Base-by-base conservation (phyloP, 2,888 invertebrate genomes). In the Drosophila incognita region DNA sequence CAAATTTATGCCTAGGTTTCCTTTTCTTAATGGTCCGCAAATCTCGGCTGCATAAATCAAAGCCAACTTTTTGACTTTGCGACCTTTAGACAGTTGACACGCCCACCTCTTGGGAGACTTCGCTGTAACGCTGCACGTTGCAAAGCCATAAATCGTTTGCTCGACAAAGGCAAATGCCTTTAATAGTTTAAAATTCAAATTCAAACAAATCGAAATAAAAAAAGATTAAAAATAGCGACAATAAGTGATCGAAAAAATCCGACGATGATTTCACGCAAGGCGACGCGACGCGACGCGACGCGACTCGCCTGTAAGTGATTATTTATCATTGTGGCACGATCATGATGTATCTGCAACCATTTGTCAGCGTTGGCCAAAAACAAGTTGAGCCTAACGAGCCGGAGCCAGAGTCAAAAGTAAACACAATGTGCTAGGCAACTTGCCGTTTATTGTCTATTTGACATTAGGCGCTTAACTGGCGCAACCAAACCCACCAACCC, bases 311-410 rank as follows among this genome's bases (percentile, higher is more conserved):
- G 52, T 31, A 21, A 21, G 21, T 33, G 21, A 13, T 24, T 42
- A 65, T 69, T 82, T 87, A 86, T 83, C 89, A 60, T 57, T 67
- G 63, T 81, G 83, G 70, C 84, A 68, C 68, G 88, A 89, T 87
- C 90, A 89, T 89, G 85, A 86, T 86, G 74, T 90, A 86, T 89
- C 88, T 89, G 74, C 78, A 66, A 68, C 77, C 78, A 89, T 86
- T 86, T 86, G 85, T 86, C 90, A 87, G 64, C 74, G 89, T 60
- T 57, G 36, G n/a, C 42, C 58, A 48, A 46, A 46, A 80, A 87
- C 84, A 85, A 79, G 80, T 89, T 89, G 76, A 89, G 88, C 80
- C 89, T 87, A 81, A 87, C 82, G 82, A 79, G 78, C 67, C 49
- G 18, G 56, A 51, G 49, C 61, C 70, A 53, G 56, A 74, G 62